phyloP scores from a whole-genome alignment of 2,888 invertebrate species.

The Zhuqinia jingwanae region DNA sequence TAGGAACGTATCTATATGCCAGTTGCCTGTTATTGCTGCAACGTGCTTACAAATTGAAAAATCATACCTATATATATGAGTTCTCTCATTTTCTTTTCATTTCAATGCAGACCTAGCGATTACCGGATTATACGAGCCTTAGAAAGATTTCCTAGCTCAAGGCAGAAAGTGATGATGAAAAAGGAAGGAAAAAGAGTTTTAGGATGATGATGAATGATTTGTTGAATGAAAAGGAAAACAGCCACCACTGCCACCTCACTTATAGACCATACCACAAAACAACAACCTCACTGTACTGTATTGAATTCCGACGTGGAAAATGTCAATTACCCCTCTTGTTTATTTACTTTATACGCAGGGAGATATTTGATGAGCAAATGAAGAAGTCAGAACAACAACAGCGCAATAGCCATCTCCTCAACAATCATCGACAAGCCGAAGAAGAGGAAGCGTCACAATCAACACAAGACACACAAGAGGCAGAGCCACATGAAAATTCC shows the following conservation, averaged over 20 bases:
- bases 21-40: slow-evolving; percentile 3
- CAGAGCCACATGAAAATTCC: slow-evolving; percentile 12
- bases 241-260: slow-evolving; percentile 28
- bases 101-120: slow-evolving; percentile 56
- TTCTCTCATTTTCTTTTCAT: slow-evolving; percentile 44
- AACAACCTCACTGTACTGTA: too few relatives aligned
- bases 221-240: slow-evolving; percentile 1
- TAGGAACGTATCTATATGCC: slow-evolving; percentile 5
- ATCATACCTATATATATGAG: slow-evolving; percentile 23
- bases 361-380: slow-evolving; percentile 70
- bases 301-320: slow-evolving; percentile 42
- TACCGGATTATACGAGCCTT: slow-evolving; percentile 64
- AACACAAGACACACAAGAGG: slow-evolving; percentile 36
- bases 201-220: slow-evolving; percentile 24
- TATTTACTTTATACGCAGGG: slow-evolving; percentile 61
- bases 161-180: slow-evolving; percentile 43
- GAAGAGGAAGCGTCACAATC: slow-evolving; percentile 48
- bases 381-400: slow-evolving; percentile 58
- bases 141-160: slow-evolving; percentile 61
- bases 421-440: slow-evolving; percentile 35
- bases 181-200: slow-evolving; percentile 3
- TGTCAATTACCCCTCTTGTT: slow-evolving; percentile 50
- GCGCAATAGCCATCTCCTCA: slow-evolving; percentile 15
- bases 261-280: slow-evolving; percentile 22
- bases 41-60: neutral